A percentile compares a stretch with the other conserved stretches of the same genome.
Conservation (phyloP, 1,140 invertebrate genomes). For the Drosophila pallidifrons region DNA sequence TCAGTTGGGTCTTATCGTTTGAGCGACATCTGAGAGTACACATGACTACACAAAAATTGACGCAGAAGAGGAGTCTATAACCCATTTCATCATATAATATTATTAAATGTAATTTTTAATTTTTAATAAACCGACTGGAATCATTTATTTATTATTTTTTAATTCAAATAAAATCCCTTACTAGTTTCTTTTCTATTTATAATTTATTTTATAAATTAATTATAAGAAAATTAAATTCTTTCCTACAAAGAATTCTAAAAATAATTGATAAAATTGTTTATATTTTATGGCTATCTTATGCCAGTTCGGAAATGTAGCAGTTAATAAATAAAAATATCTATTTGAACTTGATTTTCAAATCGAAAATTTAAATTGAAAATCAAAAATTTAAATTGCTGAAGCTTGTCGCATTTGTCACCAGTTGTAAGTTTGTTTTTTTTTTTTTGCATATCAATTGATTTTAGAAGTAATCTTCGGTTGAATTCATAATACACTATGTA, state of each 20-base stretch:
- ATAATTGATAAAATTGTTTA: too few relatives aligned
- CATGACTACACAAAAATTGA: constrained; percentile 18
- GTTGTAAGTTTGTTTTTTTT: not conserved
- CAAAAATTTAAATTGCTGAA: constrained; percentile 3
- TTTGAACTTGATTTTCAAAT: not conserved
- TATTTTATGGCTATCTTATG: too few relatives aligned
- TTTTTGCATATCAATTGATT: not conserved
- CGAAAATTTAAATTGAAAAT: not conserved
- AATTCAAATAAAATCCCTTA: too few relatives aligned
- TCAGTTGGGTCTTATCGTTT: constrained; percentile 4
- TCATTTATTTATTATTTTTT: too few relatives aligned
- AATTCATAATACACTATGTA: not conserved
- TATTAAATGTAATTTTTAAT: not conserved
- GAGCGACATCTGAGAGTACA: constrained; percentile 15
- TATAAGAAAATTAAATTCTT: too few relatives aligned
- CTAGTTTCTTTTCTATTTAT: too few relatives aligned
- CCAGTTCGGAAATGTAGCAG: not conserved
- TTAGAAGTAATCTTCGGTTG: not conserved
- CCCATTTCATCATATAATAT: not conserved
- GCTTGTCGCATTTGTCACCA: not conserved
- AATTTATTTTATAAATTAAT: too few relatives aligned
- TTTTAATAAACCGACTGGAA: too few relatives aligned
- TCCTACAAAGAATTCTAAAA: too few relatives aligned
- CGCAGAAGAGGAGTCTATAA: not conserved
- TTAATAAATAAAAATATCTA: not conserved